Conservation (phyloP, 2,888 invertebrate species). For the Arenicola marina region DNA sequence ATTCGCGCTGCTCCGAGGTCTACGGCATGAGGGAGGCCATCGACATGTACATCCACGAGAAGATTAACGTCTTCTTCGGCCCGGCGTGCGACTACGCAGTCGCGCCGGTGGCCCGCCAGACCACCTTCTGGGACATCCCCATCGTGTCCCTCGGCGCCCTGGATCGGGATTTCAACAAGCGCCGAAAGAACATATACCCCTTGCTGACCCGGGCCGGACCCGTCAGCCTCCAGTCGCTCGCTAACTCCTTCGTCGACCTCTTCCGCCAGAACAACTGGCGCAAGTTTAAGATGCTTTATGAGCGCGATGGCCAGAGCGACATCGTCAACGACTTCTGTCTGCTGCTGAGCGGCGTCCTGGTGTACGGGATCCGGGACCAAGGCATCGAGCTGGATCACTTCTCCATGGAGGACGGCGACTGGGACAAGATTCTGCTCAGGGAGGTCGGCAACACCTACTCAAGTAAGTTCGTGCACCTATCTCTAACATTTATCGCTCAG, state of each 20-base stretch:
- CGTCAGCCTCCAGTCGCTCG: conserved; percentile 41
- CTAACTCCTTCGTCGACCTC: conserved; percentile 27
- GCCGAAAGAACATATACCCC: conserved; percentile 66
- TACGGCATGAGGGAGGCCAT: conserved; percentile 46
- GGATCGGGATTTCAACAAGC: conserved; percentile 49
- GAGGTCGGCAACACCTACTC: conserved; percentile 43
- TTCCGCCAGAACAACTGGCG: conserved; percentile 67
- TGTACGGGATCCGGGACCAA: conserved; percentile 60
- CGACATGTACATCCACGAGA: conserved; percentile 37
- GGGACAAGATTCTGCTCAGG: conserved; percentile 25
- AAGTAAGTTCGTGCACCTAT: no score
- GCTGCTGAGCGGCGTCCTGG: conserved; percentile 75
- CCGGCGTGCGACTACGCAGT: conserved; percentile 69
- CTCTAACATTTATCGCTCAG: no score
- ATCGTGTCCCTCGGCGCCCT: conserved; percentile 72
- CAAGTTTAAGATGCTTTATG: conserved; percentile 75
- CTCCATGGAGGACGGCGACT: conserved; percentile 18
- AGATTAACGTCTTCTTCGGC: conserved; percentile 49
- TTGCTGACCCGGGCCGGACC: conserved; percentile 70
- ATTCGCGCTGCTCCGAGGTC: conserved; percentile 44
- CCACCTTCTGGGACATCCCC: conserved; percentile 86
- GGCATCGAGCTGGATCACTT: conserved; percentile 38
- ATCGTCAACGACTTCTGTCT: conserved; percentile 73
- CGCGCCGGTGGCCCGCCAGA: conserved; percentile 85
- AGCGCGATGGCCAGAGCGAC: conserved; percentile 69